phyloP scores from a whole-genome alignment of 2,113 vertebrate species.

The Hiodon tergisus region DNA sequence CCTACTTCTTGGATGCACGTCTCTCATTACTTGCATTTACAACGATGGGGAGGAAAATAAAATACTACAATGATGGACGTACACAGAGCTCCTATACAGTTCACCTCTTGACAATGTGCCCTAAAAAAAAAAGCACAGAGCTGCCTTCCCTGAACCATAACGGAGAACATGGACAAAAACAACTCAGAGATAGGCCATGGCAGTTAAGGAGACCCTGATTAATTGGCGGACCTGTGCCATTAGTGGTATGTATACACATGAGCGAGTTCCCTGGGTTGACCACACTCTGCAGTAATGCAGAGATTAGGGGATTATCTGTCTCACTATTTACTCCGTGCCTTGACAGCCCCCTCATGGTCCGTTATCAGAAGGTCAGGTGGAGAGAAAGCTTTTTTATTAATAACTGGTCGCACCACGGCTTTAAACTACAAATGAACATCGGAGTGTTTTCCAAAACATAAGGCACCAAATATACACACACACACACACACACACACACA shows the following conservation, averaged over 20 bases:
- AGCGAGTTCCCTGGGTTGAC: neutral
- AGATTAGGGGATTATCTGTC: conserved; percentile 20
- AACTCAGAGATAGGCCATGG: neutral
- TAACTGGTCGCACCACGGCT: conserved; percentile 3
- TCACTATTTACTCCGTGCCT: conserved; percentile 4
- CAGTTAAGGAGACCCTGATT: neutral
- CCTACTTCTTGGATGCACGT: too few species aligned
- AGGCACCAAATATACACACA: neutral
- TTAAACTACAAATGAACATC: conserved; percentile 1
- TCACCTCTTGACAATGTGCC: too few species aligned
- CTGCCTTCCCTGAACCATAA: too few species aligned
- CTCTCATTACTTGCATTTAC: too few species aligned
- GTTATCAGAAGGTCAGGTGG: conserved; percentile 14
- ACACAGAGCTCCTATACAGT: too few species aligned
- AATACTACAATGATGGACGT: too few species aligned
- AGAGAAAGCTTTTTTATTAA: conserved; percentile 13
- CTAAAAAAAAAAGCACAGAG: too few species aligned
- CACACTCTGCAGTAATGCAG: conserved; percentile 5
- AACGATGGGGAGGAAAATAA: too few species aligned
- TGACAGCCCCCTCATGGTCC: conserved; percentile 5
- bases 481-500: too few species aligned
- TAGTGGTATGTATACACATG: neutral
- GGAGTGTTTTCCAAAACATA: neutral
- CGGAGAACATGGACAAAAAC: too few species aligned
- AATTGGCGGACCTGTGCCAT: conserved; percentile 10